A percentile compares a stretch with the other conserved stretches of the same genome.
Evolutionary conservation across 2,113 vertebrate genomes (phyloP).

Genomic region (Dromiciops gliroides): DNA sequence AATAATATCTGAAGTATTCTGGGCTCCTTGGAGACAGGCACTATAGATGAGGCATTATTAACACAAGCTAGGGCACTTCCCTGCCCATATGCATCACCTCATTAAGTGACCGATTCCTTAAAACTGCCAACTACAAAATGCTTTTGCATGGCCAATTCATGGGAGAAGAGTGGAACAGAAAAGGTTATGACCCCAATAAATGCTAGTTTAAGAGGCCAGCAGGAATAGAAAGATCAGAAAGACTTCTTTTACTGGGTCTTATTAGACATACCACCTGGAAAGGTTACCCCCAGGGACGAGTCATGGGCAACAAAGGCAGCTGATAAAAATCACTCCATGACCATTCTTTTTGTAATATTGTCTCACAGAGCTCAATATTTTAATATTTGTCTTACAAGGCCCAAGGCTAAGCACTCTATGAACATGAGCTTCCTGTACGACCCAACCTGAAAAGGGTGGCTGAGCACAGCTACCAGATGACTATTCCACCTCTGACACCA

Average conservation of each 20-base stretch:
- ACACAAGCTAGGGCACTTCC: constrained; percentile 50
- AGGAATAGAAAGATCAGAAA: background rate
- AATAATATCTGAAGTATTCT: constrained; percentile 52
- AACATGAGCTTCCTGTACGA: no score
- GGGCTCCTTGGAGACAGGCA: constrained; percentile 50
- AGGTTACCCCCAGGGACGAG: background rate
- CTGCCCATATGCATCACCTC: constrained; percentile 50
- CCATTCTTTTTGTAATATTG: background rate
- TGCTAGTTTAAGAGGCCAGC: constrained; percentile 29
- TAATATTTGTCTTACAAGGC: background rate
- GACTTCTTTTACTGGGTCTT: background rate
- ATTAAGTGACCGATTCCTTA: constrained; percentile 23
- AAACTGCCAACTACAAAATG: constrained; percentile 6
- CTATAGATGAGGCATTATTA: constrained; percentile 56
- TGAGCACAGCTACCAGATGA: background rate
- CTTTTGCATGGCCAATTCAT: background rate
- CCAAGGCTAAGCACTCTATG: background rate
- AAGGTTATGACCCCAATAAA: constrained; percentile 35
- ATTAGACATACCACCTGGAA: background rate
- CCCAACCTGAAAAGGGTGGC: no score
- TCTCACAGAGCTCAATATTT: background rate
- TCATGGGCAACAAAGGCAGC: background rate
- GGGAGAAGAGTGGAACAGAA: background rate
- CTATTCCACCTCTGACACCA: background rate
- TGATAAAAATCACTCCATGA: background rate